Conservation (phyloP, 2,113 vertebrate genomes). For the Psittacula cyanocephala region DNA sequence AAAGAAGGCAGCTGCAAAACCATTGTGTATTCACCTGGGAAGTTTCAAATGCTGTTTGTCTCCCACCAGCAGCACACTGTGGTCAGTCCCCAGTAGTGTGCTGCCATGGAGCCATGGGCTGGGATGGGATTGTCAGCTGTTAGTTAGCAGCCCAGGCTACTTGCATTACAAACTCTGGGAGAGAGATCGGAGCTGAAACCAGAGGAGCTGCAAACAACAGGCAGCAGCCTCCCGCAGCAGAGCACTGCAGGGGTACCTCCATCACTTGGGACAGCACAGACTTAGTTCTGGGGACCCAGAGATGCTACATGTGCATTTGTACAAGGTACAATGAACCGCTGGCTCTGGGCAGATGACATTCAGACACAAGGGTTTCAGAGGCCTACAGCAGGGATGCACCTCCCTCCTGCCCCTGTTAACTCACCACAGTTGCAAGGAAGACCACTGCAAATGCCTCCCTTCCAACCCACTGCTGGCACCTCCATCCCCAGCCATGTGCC, state of each 20-base stretch:
- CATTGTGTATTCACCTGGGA: background rate
- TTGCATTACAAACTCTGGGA: slow-evolving; percentile 60
- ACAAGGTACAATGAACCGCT: fast-evolving
- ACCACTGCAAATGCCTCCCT: background rate
- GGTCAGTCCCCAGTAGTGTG: background rate
- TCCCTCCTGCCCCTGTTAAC: background rate
- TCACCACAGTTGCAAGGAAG: background rate
- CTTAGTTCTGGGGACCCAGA: background rate
- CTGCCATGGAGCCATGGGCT: background rate
- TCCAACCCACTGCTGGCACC: background rate
- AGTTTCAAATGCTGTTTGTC: background rate
- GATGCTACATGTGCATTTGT: background rate
- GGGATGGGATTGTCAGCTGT: slow-evolving; percentile 24
- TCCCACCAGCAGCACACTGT: background rate
- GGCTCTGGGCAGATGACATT: background rate
- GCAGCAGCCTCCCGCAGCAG: background rate
- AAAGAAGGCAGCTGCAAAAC: background rate
- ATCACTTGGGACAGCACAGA: background rate
- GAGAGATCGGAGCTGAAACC: slow-evolving; percentile 62
- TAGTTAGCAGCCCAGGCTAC: background rate
- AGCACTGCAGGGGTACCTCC: background rate
- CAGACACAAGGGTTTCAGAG: background rate
- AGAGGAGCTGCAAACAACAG: slow-evolving; percentile 41
- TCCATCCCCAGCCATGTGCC: background rate
- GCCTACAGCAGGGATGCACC: background rate